phyloP scores from a whole-genome alignment of 2,888 invertebrate genomes.

The Pharmacophagus antenor region DNA sequence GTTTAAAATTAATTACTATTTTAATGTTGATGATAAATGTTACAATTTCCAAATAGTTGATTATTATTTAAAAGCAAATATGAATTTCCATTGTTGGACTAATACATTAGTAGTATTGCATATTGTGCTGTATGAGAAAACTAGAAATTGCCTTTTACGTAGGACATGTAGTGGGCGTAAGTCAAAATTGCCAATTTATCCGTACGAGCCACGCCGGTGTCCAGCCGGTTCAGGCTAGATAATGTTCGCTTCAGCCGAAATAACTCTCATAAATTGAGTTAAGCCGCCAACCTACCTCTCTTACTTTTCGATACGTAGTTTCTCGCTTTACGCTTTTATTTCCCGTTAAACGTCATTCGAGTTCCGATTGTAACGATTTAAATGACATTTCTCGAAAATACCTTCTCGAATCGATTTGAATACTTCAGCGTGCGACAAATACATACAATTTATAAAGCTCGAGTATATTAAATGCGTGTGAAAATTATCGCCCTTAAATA shows the following conservation, averaged over 20 bases:
- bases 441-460: neutral
- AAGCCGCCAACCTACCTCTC: conserved; percentile 45
- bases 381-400: neutral
- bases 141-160: conserved; percentile 37
- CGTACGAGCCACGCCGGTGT: conserved; percentile 39
- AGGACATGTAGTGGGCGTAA: conserved; percentile 42
- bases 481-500: neutral
- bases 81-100: neutral
- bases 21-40: too few species aligned
- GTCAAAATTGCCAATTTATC: conserved; percentile 72
- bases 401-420: neutral
- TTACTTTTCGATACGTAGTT: conserved; percentile 14
- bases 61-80: neutral
- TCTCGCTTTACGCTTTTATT: conserved; percentile 9
- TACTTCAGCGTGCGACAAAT: neutral
- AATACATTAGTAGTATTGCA: neutral
- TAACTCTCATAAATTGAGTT: conserved; percentile 67
- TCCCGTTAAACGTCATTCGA: conserved; percentile 12
- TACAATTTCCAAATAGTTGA: too few species aligned
- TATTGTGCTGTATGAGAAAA: conserved; percentile 26
- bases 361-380: neutral
- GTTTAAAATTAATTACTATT: too few species aligned
- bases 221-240: conserved; percentile 47
- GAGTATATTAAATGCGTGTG: neutral
- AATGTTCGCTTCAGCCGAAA: conserved; percentile 57